phyloP scores from a whole-genome alignment of 2,113 vertebrate genomes.

The Chiloscyllium plagiosum region DNA sequence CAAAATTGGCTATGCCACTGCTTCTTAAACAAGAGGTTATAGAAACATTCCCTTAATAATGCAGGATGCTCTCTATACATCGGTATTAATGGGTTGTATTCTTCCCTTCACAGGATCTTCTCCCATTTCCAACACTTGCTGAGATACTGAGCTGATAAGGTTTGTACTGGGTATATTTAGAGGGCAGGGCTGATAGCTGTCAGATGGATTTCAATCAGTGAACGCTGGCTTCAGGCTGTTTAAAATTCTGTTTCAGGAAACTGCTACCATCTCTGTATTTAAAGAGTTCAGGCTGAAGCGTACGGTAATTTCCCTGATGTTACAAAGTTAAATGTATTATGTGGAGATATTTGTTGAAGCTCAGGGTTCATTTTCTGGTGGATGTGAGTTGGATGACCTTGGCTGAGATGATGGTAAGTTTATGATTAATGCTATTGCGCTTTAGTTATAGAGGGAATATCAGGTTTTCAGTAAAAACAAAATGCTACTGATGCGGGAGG shows the following conservation, averaged over 20 bases:
- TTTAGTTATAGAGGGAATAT: neutral
- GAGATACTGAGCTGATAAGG: neutral
- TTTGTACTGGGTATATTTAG: neutral
- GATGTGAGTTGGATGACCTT: neutral
- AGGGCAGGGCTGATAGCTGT: neutral
- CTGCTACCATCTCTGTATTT: neutral
- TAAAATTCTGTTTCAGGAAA: neutral
- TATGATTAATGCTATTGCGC: neutral
- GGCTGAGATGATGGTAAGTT: neutral
- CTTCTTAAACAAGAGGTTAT: neutral
- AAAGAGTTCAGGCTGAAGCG: neutral
- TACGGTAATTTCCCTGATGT: neutral
- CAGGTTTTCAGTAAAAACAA: too few relatives aligned
- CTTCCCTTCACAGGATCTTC: neutral
- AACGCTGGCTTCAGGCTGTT: neutral
- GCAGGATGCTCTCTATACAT: neutral
- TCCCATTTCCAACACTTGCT: neutral
- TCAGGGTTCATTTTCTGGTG: neutral
- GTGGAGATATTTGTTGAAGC: neutral
- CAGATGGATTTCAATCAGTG: neutral
- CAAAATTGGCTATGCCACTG: neutral
- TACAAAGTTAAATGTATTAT: neutral
- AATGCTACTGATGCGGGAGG: too few relatives aligned
- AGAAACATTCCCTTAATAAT: neutral
- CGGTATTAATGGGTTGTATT: neutral